Evolutionary conservation across 2,113 vertebrate genomes (phyloP).

Genomic region (Istiophorus platypterus): DNA sequence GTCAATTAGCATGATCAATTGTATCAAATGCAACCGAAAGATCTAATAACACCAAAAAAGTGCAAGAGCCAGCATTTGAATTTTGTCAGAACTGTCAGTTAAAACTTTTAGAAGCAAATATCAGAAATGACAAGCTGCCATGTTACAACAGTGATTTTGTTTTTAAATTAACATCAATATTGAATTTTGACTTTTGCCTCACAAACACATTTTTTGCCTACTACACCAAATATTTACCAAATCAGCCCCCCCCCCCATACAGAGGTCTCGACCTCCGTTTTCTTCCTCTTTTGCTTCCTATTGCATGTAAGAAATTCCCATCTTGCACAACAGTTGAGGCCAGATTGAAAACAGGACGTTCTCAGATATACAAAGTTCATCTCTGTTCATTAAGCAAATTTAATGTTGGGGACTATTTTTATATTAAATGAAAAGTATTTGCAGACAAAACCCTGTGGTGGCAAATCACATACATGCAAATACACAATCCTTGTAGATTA

Average conservation of each 20-base stretch:
- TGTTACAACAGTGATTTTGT: background rate
- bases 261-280: background rate
- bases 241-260: background rate
- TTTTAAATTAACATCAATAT: background rate
- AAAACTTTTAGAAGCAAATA: background rate
- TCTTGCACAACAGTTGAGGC: constrained; percentile 13
- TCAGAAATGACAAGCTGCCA: background rate
- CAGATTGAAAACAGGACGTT: background rate
- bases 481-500: background rate
- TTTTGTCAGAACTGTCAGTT: background rate
- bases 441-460: background rate
- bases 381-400: background rate
- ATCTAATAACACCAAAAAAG: no score
- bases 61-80: background rate
- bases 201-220: background rate
- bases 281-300: background rate
- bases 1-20: background rate
- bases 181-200: background rate
- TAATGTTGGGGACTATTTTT: background rate
- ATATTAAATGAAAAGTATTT: background rate
- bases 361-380: no score
- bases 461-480: background rate
- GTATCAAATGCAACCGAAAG: no score
- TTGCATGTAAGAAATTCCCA: background rate
- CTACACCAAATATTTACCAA: background rate